Conservation (phyloP, 2,113 vertebrate genomes). For the Sakesphorus luctuosus region DNA sequence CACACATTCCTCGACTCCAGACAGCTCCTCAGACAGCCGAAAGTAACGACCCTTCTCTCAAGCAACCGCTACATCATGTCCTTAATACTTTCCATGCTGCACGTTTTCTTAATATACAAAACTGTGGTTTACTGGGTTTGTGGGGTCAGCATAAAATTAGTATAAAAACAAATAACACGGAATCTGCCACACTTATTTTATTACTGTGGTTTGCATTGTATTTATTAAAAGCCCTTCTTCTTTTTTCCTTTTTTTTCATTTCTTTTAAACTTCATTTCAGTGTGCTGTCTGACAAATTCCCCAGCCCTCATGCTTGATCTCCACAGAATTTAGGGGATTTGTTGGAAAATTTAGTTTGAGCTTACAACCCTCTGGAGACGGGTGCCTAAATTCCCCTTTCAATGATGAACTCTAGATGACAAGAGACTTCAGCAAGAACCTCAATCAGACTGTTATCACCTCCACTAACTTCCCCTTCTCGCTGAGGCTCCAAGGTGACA, state of each 20-base stretch:
- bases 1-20: background rate
- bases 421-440: background rate
- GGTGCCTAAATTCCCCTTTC: background rate
- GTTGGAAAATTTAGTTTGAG: background rate
- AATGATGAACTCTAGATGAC: background rate
- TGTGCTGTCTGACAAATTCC: background rate
- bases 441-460: background rate
- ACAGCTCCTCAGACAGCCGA: conserved; percentile 12
- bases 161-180: background rate
- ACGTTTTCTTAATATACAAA: conserved; percentile 36
- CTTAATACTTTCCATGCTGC: conserved; percentile 37
- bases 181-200: background rate
- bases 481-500: background rate
- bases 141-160: background rate
- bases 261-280: background rate
- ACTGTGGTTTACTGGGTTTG: background rate
- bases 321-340: background rate
- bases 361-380: background rate
- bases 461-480: background rate
- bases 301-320: background rate
- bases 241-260: accelerated
- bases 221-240: background rate
- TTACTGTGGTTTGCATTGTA: background rate
- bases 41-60: background rate
- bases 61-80: background rate